phyloP scores from a whole-genome alignment of 2,113 vertebrate species.

The Pelobates fuscus region DNA sequence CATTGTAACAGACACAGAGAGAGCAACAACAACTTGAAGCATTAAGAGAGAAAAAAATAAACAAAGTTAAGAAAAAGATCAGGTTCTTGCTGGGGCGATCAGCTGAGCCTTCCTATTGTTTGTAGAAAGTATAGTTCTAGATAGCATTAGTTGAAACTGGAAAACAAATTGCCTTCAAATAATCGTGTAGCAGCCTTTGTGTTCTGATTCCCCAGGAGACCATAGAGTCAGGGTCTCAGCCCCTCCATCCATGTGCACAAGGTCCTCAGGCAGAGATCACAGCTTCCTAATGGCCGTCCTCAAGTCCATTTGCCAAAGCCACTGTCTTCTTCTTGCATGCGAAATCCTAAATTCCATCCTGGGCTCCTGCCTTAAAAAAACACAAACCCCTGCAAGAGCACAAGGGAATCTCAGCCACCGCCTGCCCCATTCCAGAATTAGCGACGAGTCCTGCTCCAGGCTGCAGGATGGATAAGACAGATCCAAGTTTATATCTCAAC shows the following conservation, averaged over 20 bases:
- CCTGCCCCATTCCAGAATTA: conserved; percentile 13
- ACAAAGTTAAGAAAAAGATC: too few species aligned
- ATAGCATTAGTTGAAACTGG: too few species aligned
- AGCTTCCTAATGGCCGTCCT: conserved; percentile 24
- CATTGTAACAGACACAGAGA: too few species aligned
- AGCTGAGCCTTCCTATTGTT: too few species aligned
- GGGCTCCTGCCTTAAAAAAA: conserved; percentile 33
- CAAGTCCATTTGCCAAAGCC: conserved; percentile 55
- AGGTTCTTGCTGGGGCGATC: too few species aligned
- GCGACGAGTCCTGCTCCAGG: neutral
- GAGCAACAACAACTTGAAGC: too few species aligned
- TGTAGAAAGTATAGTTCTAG: too few species aligned
- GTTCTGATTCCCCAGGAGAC: too few species aligned
- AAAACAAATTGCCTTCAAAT: too few species aligned
- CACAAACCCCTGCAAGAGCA: conserved; percentile 27
- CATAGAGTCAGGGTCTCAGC: too few species aligned
- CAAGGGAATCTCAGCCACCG: conserved; percentile 3
- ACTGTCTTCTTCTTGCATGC: conserved; percentile 47
- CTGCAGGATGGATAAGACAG: neutral
- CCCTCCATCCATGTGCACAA: too few species aligned
- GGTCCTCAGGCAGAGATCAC: conserved; percentile 33
- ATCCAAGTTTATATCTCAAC: conserved; percentile 56
- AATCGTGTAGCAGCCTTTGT: too few species aligned
- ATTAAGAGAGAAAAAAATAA: neutral
- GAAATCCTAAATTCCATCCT: conserved; percentile 39